Conservation (phyloP, 2,113 vertebrate species). For the Epinephelus moara region DNA sequence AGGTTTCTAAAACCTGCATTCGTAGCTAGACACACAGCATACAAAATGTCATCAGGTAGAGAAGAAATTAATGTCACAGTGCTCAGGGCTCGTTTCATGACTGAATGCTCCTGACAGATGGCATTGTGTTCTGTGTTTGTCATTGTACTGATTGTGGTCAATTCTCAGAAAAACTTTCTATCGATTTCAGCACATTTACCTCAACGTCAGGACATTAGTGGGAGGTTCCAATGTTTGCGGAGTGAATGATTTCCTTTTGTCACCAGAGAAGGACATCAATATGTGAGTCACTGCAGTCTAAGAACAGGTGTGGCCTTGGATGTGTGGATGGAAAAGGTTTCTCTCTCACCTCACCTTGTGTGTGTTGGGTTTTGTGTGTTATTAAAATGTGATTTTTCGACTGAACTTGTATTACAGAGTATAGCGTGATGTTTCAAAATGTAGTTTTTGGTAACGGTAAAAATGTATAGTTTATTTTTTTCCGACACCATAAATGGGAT, state of each 20-base stretch:
- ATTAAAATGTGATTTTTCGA: not conserved
- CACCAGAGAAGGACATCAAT: conserved; percentile 44
- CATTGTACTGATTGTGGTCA: conserved; percentile 45
- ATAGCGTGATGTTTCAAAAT: not conserved
- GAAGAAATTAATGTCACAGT: conserved; percentile 32
- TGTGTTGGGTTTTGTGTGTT: not conserved
- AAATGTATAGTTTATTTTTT: not conserved
- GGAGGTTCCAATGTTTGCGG: conserved; percentile 50
- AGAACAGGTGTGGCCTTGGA: conserved; percentile 35
- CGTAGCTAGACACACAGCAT: not conserved
- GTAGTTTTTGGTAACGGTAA: too few species aligned
- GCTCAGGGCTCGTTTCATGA: conserved; percentile 43
- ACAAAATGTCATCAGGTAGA: conserved; percentile 33
- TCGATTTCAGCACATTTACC: conserved; percentile 67
- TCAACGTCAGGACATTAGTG: conserved; percentile 48
- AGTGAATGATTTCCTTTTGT: conserved; percentile 55
- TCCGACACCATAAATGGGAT: not conserved
- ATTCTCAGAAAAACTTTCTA: conserved; percentile 53
- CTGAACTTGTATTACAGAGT: not conserved
- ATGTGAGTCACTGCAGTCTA: conserved; percentile 38
- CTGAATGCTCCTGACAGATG: conserved; percentile 49
- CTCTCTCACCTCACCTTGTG: not conserved
- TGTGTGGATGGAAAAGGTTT: not conserved
- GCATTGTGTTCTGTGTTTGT: conserved; percentile 51
- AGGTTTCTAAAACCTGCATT: not conserved